These are phyloP conservation scores for Ylistrum balloti DNA, from an alignment of 1,140 invertebrate species.

Conservation along the genomic window DNA sequence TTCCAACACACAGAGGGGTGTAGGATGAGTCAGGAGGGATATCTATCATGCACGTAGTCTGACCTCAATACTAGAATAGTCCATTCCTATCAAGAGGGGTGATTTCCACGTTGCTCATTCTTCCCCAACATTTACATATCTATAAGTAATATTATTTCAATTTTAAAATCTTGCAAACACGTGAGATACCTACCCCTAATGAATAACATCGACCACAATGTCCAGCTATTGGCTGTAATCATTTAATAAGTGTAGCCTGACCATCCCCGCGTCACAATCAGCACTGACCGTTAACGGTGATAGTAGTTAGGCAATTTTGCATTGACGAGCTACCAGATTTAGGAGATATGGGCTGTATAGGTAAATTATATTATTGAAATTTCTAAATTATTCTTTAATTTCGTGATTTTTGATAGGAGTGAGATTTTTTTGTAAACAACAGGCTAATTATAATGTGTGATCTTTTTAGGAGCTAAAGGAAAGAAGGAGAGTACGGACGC, in stretches of 20 bases:
- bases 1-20: constrained; percentile 7
- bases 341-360: constrained; percentile 33
- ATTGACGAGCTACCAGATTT: constrained; percentile 10
- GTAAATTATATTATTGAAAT: not conserved
- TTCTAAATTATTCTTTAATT: not conserved
- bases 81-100: constrained; percentile 4
- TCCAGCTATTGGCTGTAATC: not conserved
- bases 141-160: not conserved
- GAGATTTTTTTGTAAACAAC: not conserved
- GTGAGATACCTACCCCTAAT: not conserved
- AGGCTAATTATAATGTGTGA: not conserved
- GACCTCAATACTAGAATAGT: constrained; percentile 10
- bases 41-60: not conserved
- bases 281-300: constrained; percentile 23
- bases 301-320: constrained; percentile 38
- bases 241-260: not conserved
- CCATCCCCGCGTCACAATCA: constrained; percentile 31
- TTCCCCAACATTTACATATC: not conserved
- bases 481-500: constrained; percentile 50
- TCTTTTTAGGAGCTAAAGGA: constrained; percentile 41
- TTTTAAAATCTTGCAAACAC: not conserved
- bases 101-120: constrained; percentile 26
- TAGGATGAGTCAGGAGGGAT: constrained; percentile 15
- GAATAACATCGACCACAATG: not conserved
- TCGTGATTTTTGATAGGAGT: not conserved